Evolutionary conservation across 2,113 vertebrate genomes (phyloP), one percentile per base, ranked within the genome.

Genomic region (Empidonax traillii): DNA sequence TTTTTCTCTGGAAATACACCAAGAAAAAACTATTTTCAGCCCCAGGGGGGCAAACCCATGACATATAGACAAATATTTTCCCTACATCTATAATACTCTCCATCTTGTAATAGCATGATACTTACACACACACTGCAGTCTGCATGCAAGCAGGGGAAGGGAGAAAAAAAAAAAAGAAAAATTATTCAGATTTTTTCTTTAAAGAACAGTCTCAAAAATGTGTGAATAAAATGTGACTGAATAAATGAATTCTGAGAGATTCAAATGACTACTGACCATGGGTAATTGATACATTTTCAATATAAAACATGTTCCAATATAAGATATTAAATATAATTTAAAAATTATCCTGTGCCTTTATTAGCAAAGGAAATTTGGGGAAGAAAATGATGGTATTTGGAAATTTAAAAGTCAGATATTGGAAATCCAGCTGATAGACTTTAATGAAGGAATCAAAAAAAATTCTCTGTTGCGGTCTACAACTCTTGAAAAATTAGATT

Each of bases 321-420:
- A 49, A 53, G 19, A 41, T 72, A 13, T 46, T 74, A 84, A 35
- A 18, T 72, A 55, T 58, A 73, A 86, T 59, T 77, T 51, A 24
- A 65, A 74, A 63, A 46, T 17, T 76, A 51, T 63, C 41, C 20
- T n/a, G 5, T 0, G 1, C 31, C 16, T 75, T 61, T 83, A 80
- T 76, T 76, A 77, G 17, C 44, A 77, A 86, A 66, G 21, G 12
- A 90, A 80, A 69, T 74, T 51, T 83, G 15, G 10, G 27, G 12
- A 81, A 73, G 21, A 44, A 67, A 59, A 79, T 23, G 1, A 49
- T 44, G 8, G 4, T 23, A 65, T 95, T 74, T 81, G 33, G 37
- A 89, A 94, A 87, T 78, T 41, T 94, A 49, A 82, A 94, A 90
- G 65, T 71, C 51, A 75, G 74, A 74, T 88, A 75, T 24, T 76